Evolutionary conservation across 1,140 invertebrate species (phyloP).

Genomic region (Drosophila ficusphila): DNA sequence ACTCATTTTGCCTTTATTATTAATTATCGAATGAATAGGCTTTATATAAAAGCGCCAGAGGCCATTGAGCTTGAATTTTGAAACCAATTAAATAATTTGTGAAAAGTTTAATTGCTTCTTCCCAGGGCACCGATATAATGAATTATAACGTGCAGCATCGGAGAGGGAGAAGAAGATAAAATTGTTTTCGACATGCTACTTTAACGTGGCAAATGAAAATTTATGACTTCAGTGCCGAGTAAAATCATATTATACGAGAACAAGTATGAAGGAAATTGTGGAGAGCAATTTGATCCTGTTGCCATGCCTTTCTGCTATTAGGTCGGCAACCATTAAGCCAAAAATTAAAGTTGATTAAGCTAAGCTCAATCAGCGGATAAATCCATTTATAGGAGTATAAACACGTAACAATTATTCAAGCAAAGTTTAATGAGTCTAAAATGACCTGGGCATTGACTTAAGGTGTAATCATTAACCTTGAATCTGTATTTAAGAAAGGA

Average conservation of each 20-base stretch:
- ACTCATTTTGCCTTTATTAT: conserved; percentile 27
- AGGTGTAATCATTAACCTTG: too few species aligned
- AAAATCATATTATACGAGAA: background rate
- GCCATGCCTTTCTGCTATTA: too few species aligned
- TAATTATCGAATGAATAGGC: conserved; percentile 29
- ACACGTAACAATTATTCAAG: too few species aligned
- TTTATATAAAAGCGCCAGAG: conserved; percentile 10
- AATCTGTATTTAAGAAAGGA: too few species aligned
- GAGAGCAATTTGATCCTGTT: background rate
- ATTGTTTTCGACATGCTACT: conserved; percentile 33
- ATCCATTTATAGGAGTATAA: too few species aligned
- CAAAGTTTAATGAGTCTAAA: too few species aligned
- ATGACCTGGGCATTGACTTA: too few species aligned
- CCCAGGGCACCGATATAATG: background rate
- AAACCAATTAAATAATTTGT: conserved; percentile 49
- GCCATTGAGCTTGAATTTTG: conserved; percentile 17
- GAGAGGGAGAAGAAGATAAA: background rate
- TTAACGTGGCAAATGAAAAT: conserved; percentile 54
- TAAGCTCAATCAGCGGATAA: too few species aligned
- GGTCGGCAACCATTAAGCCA: too few species aligned
- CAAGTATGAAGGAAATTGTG: background rate
- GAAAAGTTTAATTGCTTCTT: conserved; percentile 49
- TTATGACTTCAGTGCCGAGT: conserved; percentile 50
- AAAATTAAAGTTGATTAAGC: too few species aligned
- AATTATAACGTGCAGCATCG: background rate